Conservation (phyloP, 2,113 vertebrate species). For the Pagrus major region DNA sequence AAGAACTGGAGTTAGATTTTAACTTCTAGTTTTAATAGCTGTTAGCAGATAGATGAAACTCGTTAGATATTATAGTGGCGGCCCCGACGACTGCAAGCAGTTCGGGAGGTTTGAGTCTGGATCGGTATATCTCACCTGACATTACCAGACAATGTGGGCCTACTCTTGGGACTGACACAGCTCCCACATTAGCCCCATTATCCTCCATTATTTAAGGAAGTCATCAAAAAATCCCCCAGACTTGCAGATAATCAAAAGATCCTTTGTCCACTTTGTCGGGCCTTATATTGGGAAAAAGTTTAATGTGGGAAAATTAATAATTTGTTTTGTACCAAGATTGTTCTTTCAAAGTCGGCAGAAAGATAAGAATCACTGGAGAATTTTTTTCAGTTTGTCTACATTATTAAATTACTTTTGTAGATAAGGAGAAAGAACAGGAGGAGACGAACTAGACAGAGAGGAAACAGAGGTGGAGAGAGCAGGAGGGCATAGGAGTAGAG, state of each 20-base stretch:
- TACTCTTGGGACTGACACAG: too few species aligned
- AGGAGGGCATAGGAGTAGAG: conserved; percentile 9
- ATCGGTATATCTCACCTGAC: too few species aligned
- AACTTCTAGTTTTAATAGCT: too few species aligned
- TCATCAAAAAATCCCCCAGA: too few species aligned
- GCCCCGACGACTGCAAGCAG: too few species aligned
- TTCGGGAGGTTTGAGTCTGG: too few species aligned
- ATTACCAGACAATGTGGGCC: too few species aligned
- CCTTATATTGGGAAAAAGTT: neutral
- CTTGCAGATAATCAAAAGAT: neutral
- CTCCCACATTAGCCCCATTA: too few species aligned
- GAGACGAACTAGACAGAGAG: conserved; percentile 20
- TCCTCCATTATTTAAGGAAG: neutral
- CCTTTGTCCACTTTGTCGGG: neutral
- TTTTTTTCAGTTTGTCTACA: neutral
- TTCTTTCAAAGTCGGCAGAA: neutral
- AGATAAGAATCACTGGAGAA: neutral
- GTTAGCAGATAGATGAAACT: too few species aligned
- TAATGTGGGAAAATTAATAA: neutral
- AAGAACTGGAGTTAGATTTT: too few species aligned
- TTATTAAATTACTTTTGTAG: conserved; percentile 1
- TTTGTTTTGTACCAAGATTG: neutral
- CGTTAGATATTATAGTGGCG: too few species aligned
- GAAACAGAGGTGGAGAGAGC: conserved; percentile 27
- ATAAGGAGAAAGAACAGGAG: conserved; percentile 9